Evolutionary conservation across 1,140 invertebrate species (phyloP).

Genomic region (Homarus americanus): DNA sequence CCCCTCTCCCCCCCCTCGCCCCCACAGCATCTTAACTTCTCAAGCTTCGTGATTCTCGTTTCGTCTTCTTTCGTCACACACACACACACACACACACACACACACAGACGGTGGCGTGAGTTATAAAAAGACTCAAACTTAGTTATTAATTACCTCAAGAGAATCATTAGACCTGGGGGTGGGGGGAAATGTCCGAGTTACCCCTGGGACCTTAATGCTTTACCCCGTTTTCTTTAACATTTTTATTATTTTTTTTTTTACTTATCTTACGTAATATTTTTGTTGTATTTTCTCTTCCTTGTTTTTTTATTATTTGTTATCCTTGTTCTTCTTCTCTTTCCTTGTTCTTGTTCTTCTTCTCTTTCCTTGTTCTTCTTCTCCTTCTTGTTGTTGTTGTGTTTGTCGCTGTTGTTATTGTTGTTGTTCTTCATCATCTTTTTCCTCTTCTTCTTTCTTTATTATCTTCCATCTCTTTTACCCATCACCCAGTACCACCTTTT

Average conservation of each 20-base stretch:
- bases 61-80: too few relatives aligned
- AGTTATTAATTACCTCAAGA: too few relatives aligned
- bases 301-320: not conserved
- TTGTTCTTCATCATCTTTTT: not conserved
- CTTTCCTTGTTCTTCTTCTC: not conserved
- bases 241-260: not conserved
- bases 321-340: not conserved
- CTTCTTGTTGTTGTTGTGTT: not conserved
- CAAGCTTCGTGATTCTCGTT: too few relatives aligned
- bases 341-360: not conserved
- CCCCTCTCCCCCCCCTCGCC: too few relatives aligned
- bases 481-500: not conserved
- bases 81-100: too few relatives aligned
- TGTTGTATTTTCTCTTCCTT: not conserved
- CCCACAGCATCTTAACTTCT: too few relatives aligned
- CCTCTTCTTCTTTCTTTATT: not conserved
- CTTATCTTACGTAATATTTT: conserved; percentile 10
- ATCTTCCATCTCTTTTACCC: not conserved
- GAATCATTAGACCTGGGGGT: too few relatives aligned
- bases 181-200: too few relatives aligned
- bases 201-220: too few relatives aligned
- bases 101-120: too few relatives aligned
- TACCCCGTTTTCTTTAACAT: not conserved
- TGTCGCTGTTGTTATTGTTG: not conserved
- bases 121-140: too few relatives aligned